Evolutionary conservation across 2,888 invertebrate genomes (phyloP).

Genomic region (Trichopoda pennipes): DNA sequence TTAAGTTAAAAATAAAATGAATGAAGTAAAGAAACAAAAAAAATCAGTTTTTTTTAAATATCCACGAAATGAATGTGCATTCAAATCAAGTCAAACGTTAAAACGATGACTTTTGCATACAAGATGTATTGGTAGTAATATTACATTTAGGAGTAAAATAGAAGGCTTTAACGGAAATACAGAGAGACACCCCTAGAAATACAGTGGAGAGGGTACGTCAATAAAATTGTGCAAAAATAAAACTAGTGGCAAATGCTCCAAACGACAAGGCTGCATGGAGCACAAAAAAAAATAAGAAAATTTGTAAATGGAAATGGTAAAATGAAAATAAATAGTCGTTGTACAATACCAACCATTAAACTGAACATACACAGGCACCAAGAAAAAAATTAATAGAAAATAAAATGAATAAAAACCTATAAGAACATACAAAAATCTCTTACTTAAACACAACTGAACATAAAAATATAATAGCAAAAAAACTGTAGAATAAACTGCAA

Average conservation of each 20-base stretch:
- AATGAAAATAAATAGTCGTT: slow-evolving; percentile 67
- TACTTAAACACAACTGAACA: slow-evolving; percentile 56
- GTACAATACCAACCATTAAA: slow-evolving; percentile 65
- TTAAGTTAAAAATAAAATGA: slow-evolving; percentile 51
- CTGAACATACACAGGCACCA: slow-evolving; percentile 38
- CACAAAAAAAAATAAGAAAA: background rate
- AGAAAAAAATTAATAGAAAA: slow-evolving; percentile 15
- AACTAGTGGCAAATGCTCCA: slow-evolving; percentile 61
- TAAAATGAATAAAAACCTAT: slow-evolving; percentile 52
- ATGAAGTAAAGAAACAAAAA: slow-evolving; percentile 46
- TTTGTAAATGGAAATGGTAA: slow-evolving; percentile 61
- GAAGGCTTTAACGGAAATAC: slow-evolving; percentile 40
- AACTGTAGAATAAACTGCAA: slow-evolving; percentile 40
- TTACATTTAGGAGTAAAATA: slow-evolving; percentile 62
- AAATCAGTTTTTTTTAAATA: slow-evolving; percentile 55
- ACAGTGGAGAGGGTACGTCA: slow-evolving; percentile 27
- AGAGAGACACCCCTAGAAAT: slow-evolving; percentile 8
- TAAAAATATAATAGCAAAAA: slow-evolving; percentile 52
- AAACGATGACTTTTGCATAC: slow-evolving; percentile 70
- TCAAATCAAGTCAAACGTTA: slow-evolving; percentile 72
- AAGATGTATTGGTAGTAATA: slow-evolving; percentile 68
- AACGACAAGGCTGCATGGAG: slow-evolving; percentile 19
- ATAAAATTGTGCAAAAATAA: slow-evolving; percentile 30
- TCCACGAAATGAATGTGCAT: slow-evolving; percentile 70
- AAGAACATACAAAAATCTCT: slow-evolving; percentile 74